These are phyloP conservation scores for Oreochromis mossambicus DNA, from an alignment of 2,797 vertebrate species.

Conservation along the genomic window DNA sequence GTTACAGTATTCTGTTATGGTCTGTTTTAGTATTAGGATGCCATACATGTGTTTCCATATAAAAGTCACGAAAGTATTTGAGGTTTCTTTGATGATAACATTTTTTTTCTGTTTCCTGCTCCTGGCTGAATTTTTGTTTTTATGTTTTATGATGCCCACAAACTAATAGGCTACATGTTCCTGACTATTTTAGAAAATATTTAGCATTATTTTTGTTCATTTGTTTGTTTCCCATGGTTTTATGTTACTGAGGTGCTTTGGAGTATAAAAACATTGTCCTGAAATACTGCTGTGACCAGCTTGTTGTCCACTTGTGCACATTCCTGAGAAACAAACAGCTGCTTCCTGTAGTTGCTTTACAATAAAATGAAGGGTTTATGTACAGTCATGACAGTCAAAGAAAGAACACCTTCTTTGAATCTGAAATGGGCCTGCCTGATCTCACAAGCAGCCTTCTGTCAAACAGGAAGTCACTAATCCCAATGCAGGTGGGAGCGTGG, in stretches of 20 bases:
- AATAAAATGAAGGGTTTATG: not conserved
- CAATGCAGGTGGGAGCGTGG: not conserved
- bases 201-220: not conserved
- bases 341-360: slow-evolving; percentile 27
- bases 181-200: not conserved
- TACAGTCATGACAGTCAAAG: not conserved
- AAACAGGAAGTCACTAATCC: not conserved
- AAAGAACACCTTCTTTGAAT: not conserved
- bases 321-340: slow-evolving; percentile 69
- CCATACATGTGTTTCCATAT: not conserved
- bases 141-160: not conserved
- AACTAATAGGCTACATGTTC: not conserved
- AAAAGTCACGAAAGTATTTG: not conserved
- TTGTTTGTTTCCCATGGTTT: slow-evolving; percentile 16
- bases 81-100: not conserved
- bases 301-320: slow-evolving; percentile 49
- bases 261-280: slow-evolving; percentile 53
- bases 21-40: not conserved
- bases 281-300: slow-evolving; percentile 39
- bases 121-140: not conserved
- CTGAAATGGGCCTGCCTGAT: not conserved
- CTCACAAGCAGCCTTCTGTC: not conserved
- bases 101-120: not conserved
- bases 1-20: not conserved
- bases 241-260: slow-evolving; percentile 42